Conservation (phyloP, 35 echinoderm and acorn worm species). For the Lytechinus pictus region DNA sequence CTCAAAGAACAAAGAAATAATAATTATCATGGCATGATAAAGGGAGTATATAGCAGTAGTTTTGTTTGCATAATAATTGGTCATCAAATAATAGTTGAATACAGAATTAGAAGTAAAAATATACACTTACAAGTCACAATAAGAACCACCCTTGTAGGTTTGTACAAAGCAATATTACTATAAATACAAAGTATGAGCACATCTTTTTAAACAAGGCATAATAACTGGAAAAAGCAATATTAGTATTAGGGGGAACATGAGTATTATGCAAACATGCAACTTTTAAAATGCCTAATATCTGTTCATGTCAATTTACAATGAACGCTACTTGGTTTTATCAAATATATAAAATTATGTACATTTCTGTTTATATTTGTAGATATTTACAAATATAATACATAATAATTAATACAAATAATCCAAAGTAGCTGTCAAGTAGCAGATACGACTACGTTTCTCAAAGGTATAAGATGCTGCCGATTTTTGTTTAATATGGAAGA, state of each 20-base stretch:
- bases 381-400: conserved; percentile 40
- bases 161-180: background rate
- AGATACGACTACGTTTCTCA: background rate
- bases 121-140: background rate
- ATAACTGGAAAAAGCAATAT: background rate
- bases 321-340: background rate
- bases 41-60: background rate
- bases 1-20: background rate
- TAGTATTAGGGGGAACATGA: background rate
- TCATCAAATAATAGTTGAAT: background rate
- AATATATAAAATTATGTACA: conserved; percentile 36
- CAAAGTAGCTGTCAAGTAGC: background rate
- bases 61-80: conserved; percentile 3
- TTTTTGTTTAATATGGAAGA: background rate
- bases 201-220: background rate
- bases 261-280: background rate
- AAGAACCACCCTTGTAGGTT: background rate
- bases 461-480: background rate
- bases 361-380: conserved; percentile 32
- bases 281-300: background rate
- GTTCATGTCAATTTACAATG: background rate
- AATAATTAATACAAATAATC: background rate
- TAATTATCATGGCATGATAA: background rate
- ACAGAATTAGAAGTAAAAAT: background rate
- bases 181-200: background rate